Evolutionary conservation across 2,113 vertebrate genomes (phyloP), one percentile per base, ranked within the genome.

Genomic region (Gymnobelideus leadbeateri): DNA sequence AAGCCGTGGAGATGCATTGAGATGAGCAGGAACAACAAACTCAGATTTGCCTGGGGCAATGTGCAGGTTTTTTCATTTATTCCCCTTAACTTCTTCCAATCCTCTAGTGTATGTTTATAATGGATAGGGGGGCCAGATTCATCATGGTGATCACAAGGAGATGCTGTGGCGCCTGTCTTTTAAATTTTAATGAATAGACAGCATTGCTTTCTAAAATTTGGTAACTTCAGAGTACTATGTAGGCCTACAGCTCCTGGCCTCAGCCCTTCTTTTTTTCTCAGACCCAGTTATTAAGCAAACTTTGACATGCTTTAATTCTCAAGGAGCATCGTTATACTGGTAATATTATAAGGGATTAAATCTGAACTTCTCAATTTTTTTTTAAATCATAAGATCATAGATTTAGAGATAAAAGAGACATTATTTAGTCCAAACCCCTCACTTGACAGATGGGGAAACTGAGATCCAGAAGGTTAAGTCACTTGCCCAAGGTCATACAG

Each of bases 1-100:
- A 92, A 23, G 49, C 54, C 93, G 96, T 89, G 95, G 91, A 95
- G 97, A 97, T 95, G 94, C 68, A 43, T 84, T 96, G 94, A 97
- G 96, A 95, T 97, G 94, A 96, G 94, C 96, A 94, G 94, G 90
- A 46, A 96, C 97, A 97, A 96, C 84, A 96, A 97, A 96, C 92
- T 96, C 95, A 97, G 96, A 93, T 94, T 95, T 97, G 91, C 94
- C 96, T 46, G 28, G 92, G 91, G 94, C 92, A 19, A 61, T 93
- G 91, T 93, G 94, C 37, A 19, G 84, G 96, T 53, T 97, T 84
- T 97, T 96, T 96, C 95, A 96, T 97, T 97, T 97, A 95, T 97
- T 97, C 97, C 89, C 37, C 43, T 97, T 95, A 92, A 89, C 91
- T 91, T 96, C 92, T 93, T 95, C 50, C 37, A 96, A 93, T 94